Conservation (phyloP, 2,888 invertebrate genomes). For the Campoletis raptor region DNA sequence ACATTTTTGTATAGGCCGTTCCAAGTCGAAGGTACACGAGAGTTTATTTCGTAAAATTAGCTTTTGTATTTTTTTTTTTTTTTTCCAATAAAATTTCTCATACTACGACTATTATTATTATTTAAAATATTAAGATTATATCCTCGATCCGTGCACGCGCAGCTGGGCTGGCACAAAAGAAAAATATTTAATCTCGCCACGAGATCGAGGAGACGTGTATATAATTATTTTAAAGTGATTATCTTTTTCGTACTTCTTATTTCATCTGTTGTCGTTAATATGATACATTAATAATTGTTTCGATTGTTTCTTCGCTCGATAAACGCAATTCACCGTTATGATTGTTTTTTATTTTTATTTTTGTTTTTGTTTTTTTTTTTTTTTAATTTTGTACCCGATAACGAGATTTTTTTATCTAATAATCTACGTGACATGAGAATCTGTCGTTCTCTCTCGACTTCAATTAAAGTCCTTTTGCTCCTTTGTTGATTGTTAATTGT, state of each 20-base stretch:
- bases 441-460: constrained; percentile 30
- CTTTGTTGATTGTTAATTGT: not conserved
- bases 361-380: not conserved
- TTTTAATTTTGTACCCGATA: constrained; percentile 23
- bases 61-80: not conserved
- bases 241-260: constrained; percentile 46
- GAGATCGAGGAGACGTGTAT: constrained; percentile 71
- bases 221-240: constrained; percentile 45
- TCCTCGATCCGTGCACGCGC: constrained; percentile 61
- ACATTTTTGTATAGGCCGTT: constrained; percentile 61
- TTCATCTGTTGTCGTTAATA: constrained; percentile 3
- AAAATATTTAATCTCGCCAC: constrained; percentile 71
- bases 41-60: constrained; percentile 48
- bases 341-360: not conserved
- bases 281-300: constrained; percentile 49
- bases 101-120: constrained; percentile 37
- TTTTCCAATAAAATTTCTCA: constrained; percentile 47
- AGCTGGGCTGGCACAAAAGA: constrained; percentile 69
- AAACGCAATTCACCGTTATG: not conserved
- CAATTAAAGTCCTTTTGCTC: constrained; percentile 20
- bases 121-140: constrained; percentile 41
- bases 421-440: constrained; percentile 22
- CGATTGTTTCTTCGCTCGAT: constrained; percentile 61
- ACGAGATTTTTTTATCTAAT: constrained; percentile 32
- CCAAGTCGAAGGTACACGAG: constrained; percentile 66